Evolutionary conservation across 2,888 invertebrate genomes (phyloP).

Genomic region (Diabrotica balteata): DNA sequence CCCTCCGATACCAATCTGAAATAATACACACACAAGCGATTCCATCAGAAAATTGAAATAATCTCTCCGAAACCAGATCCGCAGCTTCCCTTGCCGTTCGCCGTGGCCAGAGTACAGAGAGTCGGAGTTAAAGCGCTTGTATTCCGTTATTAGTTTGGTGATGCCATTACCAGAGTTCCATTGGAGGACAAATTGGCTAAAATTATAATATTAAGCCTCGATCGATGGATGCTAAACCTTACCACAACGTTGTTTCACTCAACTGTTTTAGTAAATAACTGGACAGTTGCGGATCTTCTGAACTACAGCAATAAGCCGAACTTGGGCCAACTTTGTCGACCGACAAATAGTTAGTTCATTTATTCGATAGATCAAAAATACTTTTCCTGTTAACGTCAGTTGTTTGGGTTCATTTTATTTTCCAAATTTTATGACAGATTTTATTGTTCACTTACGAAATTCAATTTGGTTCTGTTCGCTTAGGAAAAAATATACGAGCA

Average conservation of each 20-base stretch:
- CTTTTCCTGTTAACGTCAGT: too few species aligned
- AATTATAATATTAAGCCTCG: constrained; percentile 48
- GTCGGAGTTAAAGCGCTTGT: constrained; percentile 5
- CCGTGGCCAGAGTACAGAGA: background rate
- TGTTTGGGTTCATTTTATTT: too few species aligned
- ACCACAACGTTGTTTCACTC: constrained; percentile 41
- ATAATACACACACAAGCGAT: constrained; percentile 24
- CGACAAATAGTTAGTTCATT: constrained; percentile 5
- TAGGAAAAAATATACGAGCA: too few species aligned
- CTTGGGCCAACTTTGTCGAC: constrained; percentile 1
- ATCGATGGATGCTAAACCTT: constrained; percentile 37
- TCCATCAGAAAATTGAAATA: constrained; percentile 26
- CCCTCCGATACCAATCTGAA: constrained; percentile 19
- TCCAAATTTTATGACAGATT: too few species aligned
- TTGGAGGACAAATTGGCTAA: constrained; percentile 53
- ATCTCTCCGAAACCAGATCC: constrained; percentile 17
- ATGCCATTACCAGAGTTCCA: constrained; percentile 49
- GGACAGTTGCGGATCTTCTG: constrained; percentile 41
- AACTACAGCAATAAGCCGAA: constrained; percentile 40
- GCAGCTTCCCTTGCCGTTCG: background rate
- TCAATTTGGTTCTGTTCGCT: too few species aligned
- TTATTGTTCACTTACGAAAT: too few species aligned
- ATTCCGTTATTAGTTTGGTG: constrained; percentile 55
- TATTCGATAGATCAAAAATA: background rate
- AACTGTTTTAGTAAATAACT: constrained; percentile 44